A percentile compares a stretch with the other conserved stretches of the same genome.
Evolutionary conservation across 2,888 invertebrate species (phyloP).

Genomic region (Eucera pruinosa): DNA sequence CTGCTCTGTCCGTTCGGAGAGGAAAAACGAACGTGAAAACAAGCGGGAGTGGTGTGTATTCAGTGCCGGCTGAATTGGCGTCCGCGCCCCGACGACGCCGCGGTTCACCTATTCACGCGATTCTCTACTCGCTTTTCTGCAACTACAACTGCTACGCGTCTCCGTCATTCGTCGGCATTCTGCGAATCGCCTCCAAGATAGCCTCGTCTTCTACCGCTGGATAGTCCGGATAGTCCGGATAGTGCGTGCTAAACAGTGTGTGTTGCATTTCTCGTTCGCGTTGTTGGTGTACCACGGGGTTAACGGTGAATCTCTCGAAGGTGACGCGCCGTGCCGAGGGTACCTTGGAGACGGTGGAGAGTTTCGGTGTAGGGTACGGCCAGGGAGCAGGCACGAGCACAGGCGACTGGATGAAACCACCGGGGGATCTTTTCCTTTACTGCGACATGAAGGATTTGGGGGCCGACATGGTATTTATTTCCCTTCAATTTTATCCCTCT

Average conservation of each 20-base stretch:
- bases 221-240: too few species aligned
- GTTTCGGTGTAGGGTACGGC: conserved; percentile 82
- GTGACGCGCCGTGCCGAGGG: conserved; percentile 77
- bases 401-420: conserved; percentile 87
- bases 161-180: conserved; percentile 3
- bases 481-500: background rate
- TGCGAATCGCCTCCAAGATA: conserved; percentile 41
- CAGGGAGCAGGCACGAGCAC: conserved; percentile 80
- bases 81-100: conserved; percentile 59
- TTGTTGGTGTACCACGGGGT: conserved; percentile 68
- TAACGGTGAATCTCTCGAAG: conserved; percentile 80
- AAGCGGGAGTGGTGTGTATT: conserved; percentile 74
- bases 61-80: conserved; percentile 74
- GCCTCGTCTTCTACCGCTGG: conserved; percentile 29
- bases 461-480: conserved; percentile 89
- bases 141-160: too few species aligned
- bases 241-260: conserved; percentile 59
- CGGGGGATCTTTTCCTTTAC: conserved; percentile 89
- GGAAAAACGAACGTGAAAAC: conserved; percentile 63
- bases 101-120: conserved; percentile 43
- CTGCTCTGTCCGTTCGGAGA: conserved; percentile 36
- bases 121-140: conserved; percentile 14
- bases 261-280: conserved; percentile 58
- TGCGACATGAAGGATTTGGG: conserved; percentile 92
- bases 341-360: conserved; percentile 83